Evolutionary conservation across 2,113 vertebrate genomes (phyloP).

Genomic region (Triplophysa dalaica): DNA sequence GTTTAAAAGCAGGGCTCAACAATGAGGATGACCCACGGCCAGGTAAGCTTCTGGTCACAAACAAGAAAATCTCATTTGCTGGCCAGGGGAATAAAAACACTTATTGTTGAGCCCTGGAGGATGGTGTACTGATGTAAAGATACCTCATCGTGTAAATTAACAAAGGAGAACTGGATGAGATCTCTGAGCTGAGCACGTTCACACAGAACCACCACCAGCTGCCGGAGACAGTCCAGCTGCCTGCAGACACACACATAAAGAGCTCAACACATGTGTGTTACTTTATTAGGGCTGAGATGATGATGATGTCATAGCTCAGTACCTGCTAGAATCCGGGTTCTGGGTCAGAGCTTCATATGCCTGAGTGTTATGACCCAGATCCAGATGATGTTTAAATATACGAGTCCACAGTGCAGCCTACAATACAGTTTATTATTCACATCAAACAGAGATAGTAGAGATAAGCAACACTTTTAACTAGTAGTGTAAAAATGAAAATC

Average conservation of each 20-base stretch:
- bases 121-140: background rate
- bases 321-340: constrained; percentile 93
- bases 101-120: background rate
- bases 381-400: constrained; percentile 96
- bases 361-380: constrained; percentile 90
- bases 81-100: background rate
- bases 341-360: constrained; percentile 92
- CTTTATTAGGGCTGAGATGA: background rate
- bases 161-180: constrained; percentile 90
- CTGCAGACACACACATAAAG: constrained; percentile 63
- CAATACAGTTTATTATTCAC: background rate
- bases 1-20: background rate
- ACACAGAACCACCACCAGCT: constrained; percentile 93
- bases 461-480: no score
- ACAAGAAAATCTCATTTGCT: no score
- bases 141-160: constrained; percentile 93
- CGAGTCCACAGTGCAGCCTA: constrained; percentile 93
- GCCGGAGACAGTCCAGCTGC: constrained; percentile 92
- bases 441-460: background rate
- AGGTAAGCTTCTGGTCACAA: no score
- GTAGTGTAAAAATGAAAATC: no score
- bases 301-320: constrained; percentile 8
- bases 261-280: background rate
- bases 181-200: constrained; percentile 92
- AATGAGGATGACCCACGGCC: background rate